Percentiles rank a stretch among this genome's conserved stretches.
Evolutionary conservation across 2,113 vertebrate species (phyloP).

Genomic region (Pachyramphus minor): DNA sequence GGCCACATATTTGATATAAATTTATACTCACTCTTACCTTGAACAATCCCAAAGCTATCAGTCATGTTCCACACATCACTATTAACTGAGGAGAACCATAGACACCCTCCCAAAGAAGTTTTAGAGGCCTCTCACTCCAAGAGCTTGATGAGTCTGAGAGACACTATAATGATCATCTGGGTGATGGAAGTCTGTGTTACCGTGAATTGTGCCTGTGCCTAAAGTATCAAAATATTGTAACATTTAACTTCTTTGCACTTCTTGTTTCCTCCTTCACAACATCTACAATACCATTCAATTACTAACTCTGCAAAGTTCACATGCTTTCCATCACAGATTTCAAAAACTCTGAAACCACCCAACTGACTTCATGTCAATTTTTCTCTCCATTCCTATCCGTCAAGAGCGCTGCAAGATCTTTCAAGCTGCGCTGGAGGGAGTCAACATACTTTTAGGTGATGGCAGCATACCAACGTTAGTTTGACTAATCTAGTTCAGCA

Average conservation of each 20-base stretch:
- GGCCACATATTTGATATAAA: not conserved
- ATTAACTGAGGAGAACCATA: not conserved
- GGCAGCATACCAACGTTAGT: slow-evolving; percentile 48
- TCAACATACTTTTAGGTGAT: not conserved
- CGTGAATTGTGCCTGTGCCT: not conserved
- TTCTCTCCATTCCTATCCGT: not conserved
- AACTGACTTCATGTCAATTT: not conserved
- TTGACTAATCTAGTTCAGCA: slow-evolving; percentile 40
- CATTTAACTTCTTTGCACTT: not conserved
- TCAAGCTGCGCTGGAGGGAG: slow-evolving; percentile 10
- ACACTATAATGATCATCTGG: not conserved
- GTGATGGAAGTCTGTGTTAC: not conserved
- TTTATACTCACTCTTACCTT: not conserved
- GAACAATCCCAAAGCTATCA: not conserved
- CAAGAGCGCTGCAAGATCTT: not conserved
- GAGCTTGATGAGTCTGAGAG: not conserved
- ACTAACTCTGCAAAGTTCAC: not conserved
- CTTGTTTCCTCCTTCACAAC: not conserved
- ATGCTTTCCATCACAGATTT: not conserved
- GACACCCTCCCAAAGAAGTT: not conserved
- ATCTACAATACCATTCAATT: not conserved
- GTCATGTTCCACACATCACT: not conserved
- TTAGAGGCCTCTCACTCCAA: not conserved
- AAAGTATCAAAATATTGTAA: not conserved
- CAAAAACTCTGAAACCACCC: not conserved